These are phyloP conservation scores for Cheumatopsyche charites DNA, from an alignment of 1,140 invertebrate genomes.

Conservation along the genomic window DNA sequence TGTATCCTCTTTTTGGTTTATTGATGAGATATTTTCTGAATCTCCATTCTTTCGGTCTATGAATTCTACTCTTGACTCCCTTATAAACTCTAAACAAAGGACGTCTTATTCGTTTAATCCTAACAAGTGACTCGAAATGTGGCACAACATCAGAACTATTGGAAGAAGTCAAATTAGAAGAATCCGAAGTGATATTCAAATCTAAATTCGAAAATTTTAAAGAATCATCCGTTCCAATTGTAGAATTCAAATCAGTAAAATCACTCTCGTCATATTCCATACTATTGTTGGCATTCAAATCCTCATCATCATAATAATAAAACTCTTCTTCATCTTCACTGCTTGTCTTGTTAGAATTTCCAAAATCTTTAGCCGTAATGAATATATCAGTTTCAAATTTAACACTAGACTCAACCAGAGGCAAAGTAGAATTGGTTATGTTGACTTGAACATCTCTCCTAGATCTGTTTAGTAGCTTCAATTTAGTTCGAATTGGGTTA, in stretches of 20 bases:
- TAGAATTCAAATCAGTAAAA: constrained; percentile 29
- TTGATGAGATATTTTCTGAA: constrained; percentile 39
- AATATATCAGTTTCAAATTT: constrained; percentile 38
- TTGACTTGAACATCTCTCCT: constrained; percentile 18
- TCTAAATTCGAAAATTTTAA: constrained; percentile 9
- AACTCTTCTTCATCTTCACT: constrained; percentile 39
- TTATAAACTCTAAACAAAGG: constrained; percentile 44
- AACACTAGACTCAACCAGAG: constrained; percentile 19
- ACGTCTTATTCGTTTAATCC: constrained; percentile 27
- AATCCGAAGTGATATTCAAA: not conserved
- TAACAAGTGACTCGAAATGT: constrained; percentile 42
- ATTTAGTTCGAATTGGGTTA: constrained; percentile 30
- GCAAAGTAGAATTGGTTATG: constrained; percentile 2
- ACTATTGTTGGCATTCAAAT: constrained; percentile 33
- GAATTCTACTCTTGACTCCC: constrained; percentile 40
- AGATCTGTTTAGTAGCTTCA: constrained; percentile 8
- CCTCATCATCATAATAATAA: constrained; percentile 43
- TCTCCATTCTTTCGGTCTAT: constrained; percentile 33
- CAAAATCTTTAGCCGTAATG: constrained; percentile 33
- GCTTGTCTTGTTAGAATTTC: constrained; percentile 1
- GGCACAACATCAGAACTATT: constrained; percentile 15
- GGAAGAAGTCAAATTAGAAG: not conserved
- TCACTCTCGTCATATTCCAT: constrained; percentile 26
- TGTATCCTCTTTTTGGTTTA: constrained; percentile 34
- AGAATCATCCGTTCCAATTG: not conserved